A percentile compares a stretch with the other conserved stretches of the same genome.
Conservation (phyloP, 2,888 invertebrate genomes). For the Meta bourneti region DNA sequence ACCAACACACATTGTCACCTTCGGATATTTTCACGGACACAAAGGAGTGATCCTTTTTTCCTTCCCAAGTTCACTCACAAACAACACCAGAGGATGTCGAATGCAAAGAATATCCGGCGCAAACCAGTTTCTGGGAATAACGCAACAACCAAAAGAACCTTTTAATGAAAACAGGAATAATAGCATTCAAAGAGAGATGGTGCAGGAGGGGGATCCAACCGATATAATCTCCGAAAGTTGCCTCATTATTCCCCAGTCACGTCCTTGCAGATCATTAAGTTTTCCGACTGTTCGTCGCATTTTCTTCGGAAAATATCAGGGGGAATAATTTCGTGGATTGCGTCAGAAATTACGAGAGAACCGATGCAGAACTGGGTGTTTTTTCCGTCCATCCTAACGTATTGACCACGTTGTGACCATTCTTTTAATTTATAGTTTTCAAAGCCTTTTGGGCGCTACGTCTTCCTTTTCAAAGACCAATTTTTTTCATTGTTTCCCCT, state of each 20-base stretch:
- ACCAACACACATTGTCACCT: background rate
- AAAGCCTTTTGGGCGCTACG: too few species aligned
- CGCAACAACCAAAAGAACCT: background rate
- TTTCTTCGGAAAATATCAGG: background rate
- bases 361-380: background rate
- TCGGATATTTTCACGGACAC: background rate
- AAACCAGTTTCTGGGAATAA: background rate
- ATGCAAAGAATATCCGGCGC: background rate
- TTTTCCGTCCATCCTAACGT: too few species aligned
- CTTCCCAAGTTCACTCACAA: background rate
- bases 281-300: background rate
- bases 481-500: too few species aligned
- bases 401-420: too few species aligned
- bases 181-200: background rate
- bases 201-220: background rate
- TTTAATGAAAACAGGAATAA: background rate
- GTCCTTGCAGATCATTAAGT: background rate
- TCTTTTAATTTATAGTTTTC: too few species aligned
- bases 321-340: background rate
- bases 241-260: background rate
- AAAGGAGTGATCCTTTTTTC: background rate
- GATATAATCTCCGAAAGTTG: background rate
- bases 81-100: background rate
- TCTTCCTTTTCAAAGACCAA: too few species aligned
- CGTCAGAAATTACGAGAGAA: background rate